Percentiles rank a stretch among this genome's conserved stretches.
phyloP scores from a whole-genome alignment of 2,797 vertebrate species.

The Xenopus petersii region DNA sequence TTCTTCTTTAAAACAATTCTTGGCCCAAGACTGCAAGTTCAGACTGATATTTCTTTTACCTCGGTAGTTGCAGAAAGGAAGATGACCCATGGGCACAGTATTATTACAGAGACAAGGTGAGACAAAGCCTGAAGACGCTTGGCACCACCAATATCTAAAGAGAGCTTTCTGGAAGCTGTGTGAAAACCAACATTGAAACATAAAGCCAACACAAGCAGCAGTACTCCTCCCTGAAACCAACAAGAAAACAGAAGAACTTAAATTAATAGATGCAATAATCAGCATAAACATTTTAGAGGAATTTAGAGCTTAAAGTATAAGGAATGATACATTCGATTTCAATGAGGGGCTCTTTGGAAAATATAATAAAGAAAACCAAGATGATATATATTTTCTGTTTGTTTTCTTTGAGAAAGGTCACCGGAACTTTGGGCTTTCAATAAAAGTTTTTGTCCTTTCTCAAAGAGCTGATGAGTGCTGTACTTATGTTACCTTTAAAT shows the following conservation, averaged over 20 bases:
- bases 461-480: too few relatives aligned
- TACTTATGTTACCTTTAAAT: too few relatives aligned
- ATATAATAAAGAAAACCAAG: too few relatives aligned
- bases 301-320: background rate
- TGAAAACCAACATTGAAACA: conserved; percentile 93
- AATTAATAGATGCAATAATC: conserved; percentile 14
- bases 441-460: too few relatives aligned
- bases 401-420: too few relatives aligned
- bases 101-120: conserved; percentile 81
- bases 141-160: conserved; percentile 86
- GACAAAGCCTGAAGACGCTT: conserved; percentile 93
- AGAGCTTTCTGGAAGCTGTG: conserved; percentile 87
- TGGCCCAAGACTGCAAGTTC: too few relatives aligned
- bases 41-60: conserved; percentile 62
- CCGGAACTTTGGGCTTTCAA: too few relatives aligned
- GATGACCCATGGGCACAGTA: conserved; percentile 92
- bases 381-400: too few relatives aligned
- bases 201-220: conserved; percentile 85
- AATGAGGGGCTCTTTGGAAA: too few relatives aligned
- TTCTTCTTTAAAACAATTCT: too few relatives aligned
- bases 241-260: conserved; percentile 41
- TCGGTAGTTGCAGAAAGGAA: conserved; percentile 89
- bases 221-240: conserved; percentile 83
- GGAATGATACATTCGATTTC: too few relatives aligned
- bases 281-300: background rate